Evolutionary conservation across 2,888 invertebrate genomes (phyloP).

Genomic region (Drosophila formosana): DNA sequence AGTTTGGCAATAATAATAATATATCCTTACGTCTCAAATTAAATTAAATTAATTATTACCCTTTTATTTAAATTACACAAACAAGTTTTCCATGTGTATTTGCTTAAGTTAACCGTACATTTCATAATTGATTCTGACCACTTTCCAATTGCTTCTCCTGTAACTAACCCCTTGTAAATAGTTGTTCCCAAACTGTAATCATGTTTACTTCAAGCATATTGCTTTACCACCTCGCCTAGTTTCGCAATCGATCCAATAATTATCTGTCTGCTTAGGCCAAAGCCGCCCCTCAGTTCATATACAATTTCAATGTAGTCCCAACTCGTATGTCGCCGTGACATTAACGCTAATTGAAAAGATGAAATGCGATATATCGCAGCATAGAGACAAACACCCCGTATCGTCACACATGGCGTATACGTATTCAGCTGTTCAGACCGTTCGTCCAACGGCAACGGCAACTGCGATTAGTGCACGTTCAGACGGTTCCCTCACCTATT

Average conservation of each 20-base stretch:
- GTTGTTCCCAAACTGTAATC: neutral
- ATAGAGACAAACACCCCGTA: constrained; percentile 28
- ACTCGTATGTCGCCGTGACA: constrained; percentile 57
- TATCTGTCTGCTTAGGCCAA: constrained; percentile 1
- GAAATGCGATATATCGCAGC: constrained; percentile 70
- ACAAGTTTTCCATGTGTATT: no score
- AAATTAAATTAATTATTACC: no score
- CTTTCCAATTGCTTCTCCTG: no score
- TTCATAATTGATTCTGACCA: no score
- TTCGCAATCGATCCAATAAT: constrained; percentile 2
- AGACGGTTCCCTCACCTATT: constrained; percentile 42
- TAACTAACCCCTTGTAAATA: neutral
- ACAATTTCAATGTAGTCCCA: constrained; percentile 29
- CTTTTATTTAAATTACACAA: no score
- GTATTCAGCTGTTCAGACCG: constrained; percentile 21
- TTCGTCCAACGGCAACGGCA: neutral
- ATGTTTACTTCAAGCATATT: neutral
- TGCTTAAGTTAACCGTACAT: no score
- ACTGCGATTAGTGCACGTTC: constrained; percentile 62
- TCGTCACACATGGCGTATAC: constrained; percentile 49
- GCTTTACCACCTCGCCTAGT: neutral
- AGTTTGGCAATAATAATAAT: no score
- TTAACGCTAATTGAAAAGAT: constrained; percentile 79
- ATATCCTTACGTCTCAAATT: no score
- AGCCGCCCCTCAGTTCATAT: neutral